Conservation (phyloP, 2,113 vertebrate species). For the Cairina moschata region DNA sequence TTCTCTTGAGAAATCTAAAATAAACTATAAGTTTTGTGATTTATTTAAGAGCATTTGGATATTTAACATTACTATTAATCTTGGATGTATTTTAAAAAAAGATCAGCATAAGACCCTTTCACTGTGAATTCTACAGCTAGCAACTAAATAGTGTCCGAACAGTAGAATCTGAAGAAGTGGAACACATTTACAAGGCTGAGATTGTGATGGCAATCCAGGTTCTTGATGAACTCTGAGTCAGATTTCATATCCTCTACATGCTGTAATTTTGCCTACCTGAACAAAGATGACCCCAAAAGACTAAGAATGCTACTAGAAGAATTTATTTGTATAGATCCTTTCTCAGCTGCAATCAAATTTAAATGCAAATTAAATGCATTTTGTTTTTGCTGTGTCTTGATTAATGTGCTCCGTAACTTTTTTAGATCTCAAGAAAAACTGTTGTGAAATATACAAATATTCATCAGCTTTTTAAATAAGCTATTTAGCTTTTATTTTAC, state of each 20-base stretch:
- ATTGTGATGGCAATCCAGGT: not conserved
- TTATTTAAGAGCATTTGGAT: not conserved
- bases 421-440: not conserved
- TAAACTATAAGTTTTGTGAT: not conserved
- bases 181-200: not conserved
- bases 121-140: not conserved
- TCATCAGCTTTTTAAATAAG: slow-evolving; percentile 2
- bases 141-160: not conserved
- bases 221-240: not conserved
- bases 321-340: not conserved
- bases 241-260: not conserved
- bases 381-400: not conserved
- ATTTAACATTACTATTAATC: not conserved
- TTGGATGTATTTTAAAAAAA: not conserved
- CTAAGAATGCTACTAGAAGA: not conserved
- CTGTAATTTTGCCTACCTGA: not conserved
- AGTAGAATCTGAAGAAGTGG: not conserved
- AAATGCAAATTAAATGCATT: not conserved
- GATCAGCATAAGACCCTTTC: not conserved
- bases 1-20: not conserved
- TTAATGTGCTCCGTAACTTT: not conserved
- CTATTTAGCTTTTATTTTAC: slow-evolving; percentile 42
- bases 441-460: not conserved
- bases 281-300: not conserved
- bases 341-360: not conserved